phyloP scores from a whole-genome alignment of 2,113 vertebrate genomes.

The Alces alces region DNA sequence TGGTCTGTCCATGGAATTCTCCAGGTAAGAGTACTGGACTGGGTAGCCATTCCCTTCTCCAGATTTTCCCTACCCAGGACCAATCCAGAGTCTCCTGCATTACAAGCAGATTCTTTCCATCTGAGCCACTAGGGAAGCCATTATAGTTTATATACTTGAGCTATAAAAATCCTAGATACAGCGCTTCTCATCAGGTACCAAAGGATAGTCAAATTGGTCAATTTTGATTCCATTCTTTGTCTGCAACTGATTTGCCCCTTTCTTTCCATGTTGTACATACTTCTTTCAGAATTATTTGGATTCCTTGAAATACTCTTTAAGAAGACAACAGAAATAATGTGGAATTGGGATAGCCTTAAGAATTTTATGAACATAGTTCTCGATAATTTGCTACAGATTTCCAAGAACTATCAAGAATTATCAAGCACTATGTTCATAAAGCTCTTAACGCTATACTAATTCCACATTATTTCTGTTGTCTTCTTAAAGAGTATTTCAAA shows the following conservation, averaged over 20 bases:
- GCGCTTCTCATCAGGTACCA: not conserved
- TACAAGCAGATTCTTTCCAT: not conserved
- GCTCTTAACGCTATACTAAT: not conserved
- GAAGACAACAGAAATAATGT: not conserved
- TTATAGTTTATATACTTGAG: not conserved
- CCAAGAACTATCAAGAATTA: not conserved
- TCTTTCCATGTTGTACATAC: not conserved
- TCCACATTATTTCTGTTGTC: not conserved
- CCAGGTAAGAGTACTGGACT: not conserved
- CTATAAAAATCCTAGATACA: not conserved
- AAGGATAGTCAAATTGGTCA: not conserved
- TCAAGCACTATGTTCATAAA: not conserved
- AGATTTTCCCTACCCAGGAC: not conserved
- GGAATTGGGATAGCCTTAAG: not conserved
- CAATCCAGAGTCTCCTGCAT: not conserved
- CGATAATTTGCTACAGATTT: not conserved
- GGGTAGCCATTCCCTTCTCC: not conserved
- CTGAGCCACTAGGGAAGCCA: not conserved
- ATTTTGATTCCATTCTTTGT: not conserved
- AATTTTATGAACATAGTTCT: not conserved
- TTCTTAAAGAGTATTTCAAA: constrained; percentile 1
- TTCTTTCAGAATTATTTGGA: not conserved
- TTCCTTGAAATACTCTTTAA: not conserved
- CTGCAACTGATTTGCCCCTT: not conserved
- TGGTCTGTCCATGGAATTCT: not conserved